Base-by-base conservation (phyloP, 2,113 vertebrate genomes). In the Spheniscus mendiculus region DNA sequence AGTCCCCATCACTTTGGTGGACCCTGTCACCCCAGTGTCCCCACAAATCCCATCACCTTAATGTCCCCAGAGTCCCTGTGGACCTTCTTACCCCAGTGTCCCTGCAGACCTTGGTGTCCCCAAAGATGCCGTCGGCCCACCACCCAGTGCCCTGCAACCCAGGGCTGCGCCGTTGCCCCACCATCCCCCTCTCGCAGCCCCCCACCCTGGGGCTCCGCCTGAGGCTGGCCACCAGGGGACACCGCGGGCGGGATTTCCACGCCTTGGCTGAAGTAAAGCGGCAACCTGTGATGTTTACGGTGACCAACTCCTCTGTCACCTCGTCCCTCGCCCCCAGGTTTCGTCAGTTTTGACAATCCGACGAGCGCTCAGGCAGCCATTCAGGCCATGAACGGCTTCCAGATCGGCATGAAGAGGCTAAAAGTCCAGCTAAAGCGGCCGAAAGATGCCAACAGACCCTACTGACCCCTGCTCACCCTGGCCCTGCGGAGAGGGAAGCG, bases 331-430 rank as follows among this genome's bases (percentile, higher is more conserved):
- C 93, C 12, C 52, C 90, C 97, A 99, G 99, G 99, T 97, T 99
- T 99, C 90, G 99, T 99, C 98, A 99, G 99, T 98, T 99, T 99
- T 98, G 99, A 99, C 98, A 99, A 99, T 98, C 99, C 99, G 32
- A 99, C 99, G 96, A 99, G 99, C 59, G 99, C 99, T 98, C 99
- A 99, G 99, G 99, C 99, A 32, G 99, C 99, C 97, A 99, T 99
- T 98, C 99, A 99, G 98, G 99, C 99, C 95, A 99, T 99, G 99
- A 99, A 99, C 87, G 99, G 99, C 98, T 99, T 99, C 98, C 99
- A 99, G 98, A 99, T 99, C 89, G 99, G 99, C 98, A 99, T 99
- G 99, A 99, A 99, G 99, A 99, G 99, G 98, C 99, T 99, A 98
- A 99, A 99, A 98, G 99, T 99, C 97, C 99, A 99, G 98, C 98